Evolutionary conservation across 2,797 vertebrate genomes (phyloP).

Genomic region (Eupleurogrammus muticus): DNA sequence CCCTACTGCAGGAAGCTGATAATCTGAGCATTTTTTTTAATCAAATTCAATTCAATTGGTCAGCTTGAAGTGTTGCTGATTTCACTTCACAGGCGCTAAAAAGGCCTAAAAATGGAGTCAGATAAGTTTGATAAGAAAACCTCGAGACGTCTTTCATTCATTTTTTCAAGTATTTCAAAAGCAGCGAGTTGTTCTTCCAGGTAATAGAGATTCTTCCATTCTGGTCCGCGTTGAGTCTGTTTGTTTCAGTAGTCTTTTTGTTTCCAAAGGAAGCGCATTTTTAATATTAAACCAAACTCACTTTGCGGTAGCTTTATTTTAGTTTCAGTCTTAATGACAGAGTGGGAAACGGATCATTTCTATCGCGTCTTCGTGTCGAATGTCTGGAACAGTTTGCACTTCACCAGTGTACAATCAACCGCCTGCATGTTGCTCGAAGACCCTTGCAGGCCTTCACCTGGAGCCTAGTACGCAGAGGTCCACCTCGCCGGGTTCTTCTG

Average conservation of each 20-base stretch:
- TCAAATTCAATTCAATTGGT: constrained; percentile 16
- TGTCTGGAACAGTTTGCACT: constrained; percentile 74
- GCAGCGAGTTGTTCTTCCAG: constrained; percentile 63
- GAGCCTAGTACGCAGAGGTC: constrained; percentile 54
- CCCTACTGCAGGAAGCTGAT: constrained; percentile 38
- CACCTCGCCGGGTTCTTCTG: background rate
- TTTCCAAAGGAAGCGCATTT: constrained; percentile 72
- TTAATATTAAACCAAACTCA: constrained; percentile 66
- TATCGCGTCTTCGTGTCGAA: constrained; percentile 65
- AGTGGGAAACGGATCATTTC: constrained; percentile 54
- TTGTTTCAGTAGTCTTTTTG: constrained; percentile 54
- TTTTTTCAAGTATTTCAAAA: constrained; percentile 35
- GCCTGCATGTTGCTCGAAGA: constrained; percentile 64
- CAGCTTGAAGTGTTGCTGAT: constrained; percentile 17
- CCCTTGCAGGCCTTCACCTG: constrained; percentile 55
- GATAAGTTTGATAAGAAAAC: constrained; percentile 5
- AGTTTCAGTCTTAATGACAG: constrained; percentile 53
- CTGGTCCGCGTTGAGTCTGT: constrained; percentile 43
- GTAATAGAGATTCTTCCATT: constrained; percentile 52
- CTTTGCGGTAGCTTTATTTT: constrained; percentile 74
- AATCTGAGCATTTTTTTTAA: background rate
- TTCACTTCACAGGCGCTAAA: constrained; percentile 11
- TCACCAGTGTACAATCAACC: constrained; percentile 66
- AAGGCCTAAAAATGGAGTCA: constrained; percentile 30
- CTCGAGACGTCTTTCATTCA: background rate